Percentiles rank a stretch among this genome's conserved stretches.
phyloP scores from a whole-genome alignment of 2,888 invertebrate species.

The Drosophila macrothrix region DNA sequence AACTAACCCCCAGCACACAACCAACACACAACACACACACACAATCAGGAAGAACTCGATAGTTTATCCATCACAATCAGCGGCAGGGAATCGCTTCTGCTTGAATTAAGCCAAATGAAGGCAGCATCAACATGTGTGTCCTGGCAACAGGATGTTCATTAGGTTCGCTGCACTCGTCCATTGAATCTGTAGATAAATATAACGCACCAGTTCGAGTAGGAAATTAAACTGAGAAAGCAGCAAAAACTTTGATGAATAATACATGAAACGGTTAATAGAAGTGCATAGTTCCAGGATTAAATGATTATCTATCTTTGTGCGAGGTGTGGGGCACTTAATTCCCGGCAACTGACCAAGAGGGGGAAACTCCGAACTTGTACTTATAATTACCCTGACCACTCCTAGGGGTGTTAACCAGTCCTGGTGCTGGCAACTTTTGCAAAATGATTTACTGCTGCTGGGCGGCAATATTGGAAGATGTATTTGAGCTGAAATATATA shows the following conservation, averaged over 20 bases:
- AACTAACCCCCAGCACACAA: constrained; percentile 1
- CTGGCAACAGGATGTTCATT: constrained; percentile 75
- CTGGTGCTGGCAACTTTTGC: constrained; percentile 23
- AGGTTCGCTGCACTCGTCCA: constrained; percentile 76
- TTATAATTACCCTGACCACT: constrained; percentile 63
- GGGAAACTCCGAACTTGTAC: neutral
- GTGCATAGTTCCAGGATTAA: constrained; percentile 62
- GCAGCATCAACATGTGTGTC: constrained; percentile 14
- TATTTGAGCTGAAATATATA: constrained; percentile 16
- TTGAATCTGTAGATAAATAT: constrained; percentile 63
- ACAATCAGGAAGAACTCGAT: constrained; percentile 34
- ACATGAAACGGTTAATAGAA: constrained; percentile 67
- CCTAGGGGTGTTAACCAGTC: constrained; percentile 44
- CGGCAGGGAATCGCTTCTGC: constrained; percentile 74
- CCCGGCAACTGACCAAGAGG: constrained; percentile 26
- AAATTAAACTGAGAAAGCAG: constrained; percentile 36
- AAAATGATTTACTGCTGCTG: constrained; percentile 54
- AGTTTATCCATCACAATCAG: constrained; percentile 81
- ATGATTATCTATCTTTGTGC: constrained; percentile 66
- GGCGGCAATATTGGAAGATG: constrained; percentile 31
- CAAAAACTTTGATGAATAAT: constrained; percentile 66
- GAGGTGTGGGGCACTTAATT: constrained; percentile 48
- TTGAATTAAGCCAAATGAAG: constrained; percentile 67
- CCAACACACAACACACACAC: neutral
- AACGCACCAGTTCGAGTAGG: constrained; percentile 19